Evolutionary conservation across 2,797 vertebrate species (phyloP).

Genomic region (Notoglanidium macrostoma): DNA sequence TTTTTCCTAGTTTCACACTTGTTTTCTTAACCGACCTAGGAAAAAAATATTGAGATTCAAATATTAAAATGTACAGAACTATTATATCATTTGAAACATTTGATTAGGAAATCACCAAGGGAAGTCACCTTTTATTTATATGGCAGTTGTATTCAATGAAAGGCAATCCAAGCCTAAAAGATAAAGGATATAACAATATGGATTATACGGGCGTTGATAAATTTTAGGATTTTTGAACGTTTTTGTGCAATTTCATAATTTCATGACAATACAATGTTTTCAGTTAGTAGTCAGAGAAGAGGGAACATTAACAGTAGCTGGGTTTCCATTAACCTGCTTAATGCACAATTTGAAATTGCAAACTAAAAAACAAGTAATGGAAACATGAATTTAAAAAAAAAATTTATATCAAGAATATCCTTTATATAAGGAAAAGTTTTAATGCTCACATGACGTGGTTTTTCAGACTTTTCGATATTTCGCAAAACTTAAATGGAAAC

Average conservation of each 20-base stretch:
- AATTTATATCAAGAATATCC: too few species aligned
- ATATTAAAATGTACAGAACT: background rate
- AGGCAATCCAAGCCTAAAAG: constrained; percentile 74
- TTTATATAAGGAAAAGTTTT: too few species aligned
- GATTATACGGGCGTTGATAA: background rate
- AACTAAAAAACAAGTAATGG: too few species aligned
- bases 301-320: background rate
- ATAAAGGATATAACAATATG: constrained; percentile 14
- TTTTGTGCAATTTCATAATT: background rate
- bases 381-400: too few species aligned
- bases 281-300: background rate
- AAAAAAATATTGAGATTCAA: constrained; percentile 11
- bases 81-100: background rate
- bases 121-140: constrained; percentile 70
- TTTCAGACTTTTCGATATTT: too few species aligned
- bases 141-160: constrained; percentile 71
- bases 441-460: too few species aligned
- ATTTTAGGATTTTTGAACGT: background rate
- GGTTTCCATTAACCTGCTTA: too few species aligned
- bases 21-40: constrained; percentile 80
- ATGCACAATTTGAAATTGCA: too few species aligned
- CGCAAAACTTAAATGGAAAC: too few species aligned
- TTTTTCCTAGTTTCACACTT: constrained; percentile 78
- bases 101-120: background rate
- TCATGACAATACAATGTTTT: background rate